Evolutionary conservation across 2,113 vertebrate genomes (phyloP), one percentile per base, ranked within the genome.

Genomic region (Promerops cafer): DNA sequence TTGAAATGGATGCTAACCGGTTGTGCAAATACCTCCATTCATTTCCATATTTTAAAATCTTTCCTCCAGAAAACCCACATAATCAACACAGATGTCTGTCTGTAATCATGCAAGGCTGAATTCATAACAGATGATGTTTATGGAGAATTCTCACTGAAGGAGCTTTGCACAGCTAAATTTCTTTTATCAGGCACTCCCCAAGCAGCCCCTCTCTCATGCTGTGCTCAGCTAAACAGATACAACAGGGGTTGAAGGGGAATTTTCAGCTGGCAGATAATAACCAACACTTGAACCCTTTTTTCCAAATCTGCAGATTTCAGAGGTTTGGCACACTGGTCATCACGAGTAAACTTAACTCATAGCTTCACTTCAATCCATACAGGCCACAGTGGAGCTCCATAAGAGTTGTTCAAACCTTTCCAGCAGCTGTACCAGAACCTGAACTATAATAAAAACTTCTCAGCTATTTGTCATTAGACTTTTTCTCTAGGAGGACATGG

Each of bases 111-210:
- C 76, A 75, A 87, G 64, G 50, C 50, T 95, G 79, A 90, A 94
- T 93, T 91, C 90, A 75, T 77, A 95, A 88, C 91, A 94, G 89
- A 91, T 88, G 78, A 89, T 90, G 33, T 95, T 95, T 91, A 82
- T 7, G 3, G 42, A 93, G 87, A 83, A 53, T 76, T 75, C 86
- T 90, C 86, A 83, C 63, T 33, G 21, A 83, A 4, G 10, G 30
- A 94, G 80, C 28, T 82, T 57, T 72, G 53, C 53, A 49, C 47
- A 84, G 93, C 35, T 83, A 8, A 76, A 39, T 22, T 49, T 77
- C 68, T 75, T 95, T 66, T 72, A 88, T 69, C 82, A 84, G 78
- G 64, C 11, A 1, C 35, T 74, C 47, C 42, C 56, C 65, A 59
- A 45, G 52, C 37, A 90, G 65, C 17, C 30, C 39, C 47, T 22